Conservation (phyloP, 2,113 vertebrate species). For the Dasypus novemcinctus region DNA sequence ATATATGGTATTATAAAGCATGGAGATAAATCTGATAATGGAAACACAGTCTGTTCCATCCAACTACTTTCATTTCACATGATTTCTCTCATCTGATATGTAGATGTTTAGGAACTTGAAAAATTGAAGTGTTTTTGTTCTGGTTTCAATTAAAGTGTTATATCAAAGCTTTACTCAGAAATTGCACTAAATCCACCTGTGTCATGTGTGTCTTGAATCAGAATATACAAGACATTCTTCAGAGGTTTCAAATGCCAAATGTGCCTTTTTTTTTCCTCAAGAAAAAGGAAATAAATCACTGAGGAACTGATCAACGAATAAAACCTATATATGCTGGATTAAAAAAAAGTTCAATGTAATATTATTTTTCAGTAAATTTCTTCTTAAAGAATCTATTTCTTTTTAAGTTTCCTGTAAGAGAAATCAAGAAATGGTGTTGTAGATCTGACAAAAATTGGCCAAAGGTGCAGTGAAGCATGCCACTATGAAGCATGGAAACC, state of each 20-base stretch:
- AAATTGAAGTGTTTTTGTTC: background rate
- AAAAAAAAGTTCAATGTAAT: background rate
- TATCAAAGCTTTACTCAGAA: constrained; percentile 13
- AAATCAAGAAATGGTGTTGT: background rate
- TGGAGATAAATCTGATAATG: background rate
- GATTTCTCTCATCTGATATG: background rate
- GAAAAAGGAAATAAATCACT: background rate
- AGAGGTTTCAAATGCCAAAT: background rate
- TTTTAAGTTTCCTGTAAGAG: background rate
- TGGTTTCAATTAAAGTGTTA: background rate
- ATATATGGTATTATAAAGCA: background rate
- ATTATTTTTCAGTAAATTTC: background rate
- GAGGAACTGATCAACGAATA: background rate
- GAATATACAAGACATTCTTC: background rate
- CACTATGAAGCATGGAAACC: background rate
- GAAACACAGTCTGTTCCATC: background rate
- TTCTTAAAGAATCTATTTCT: background rate
- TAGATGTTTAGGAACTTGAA: background rate
- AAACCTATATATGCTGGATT: background rate
- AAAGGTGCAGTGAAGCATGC: background rate
- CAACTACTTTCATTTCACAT: background rate
- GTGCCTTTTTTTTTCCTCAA: background rate
- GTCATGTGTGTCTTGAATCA: background rate
- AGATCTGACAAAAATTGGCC: background rate
- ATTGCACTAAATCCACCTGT: background rate